These are phyloP conservation scores for Phyllostomus hastatus DNA, from an alignment of 2,113 vertebrate genomes.

Conservation along the genomic window DNA sequence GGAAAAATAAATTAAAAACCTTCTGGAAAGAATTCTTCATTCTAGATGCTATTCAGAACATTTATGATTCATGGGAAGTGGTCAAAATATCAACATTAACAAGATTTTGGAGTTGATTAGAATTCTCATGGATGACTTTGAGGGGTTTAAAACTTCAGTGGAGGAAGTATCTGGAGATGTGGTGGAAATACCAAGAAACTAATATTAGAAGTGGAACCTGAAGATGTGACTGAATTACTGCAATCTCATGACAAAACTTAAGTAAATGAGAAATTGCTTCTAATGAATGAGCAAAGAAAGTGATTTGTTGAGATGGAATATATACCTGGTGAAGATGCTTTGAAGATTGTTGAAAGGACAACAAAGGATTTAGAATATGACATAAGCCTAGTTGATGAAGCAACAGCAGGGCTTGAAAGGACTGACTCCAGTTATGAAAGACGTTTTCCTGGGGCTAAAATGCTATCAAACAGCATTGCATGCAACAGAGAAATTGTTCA, in stretches of 20 bases:
- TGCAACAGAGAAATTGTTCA: not conserved
- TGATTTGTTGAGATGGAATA: not conserved
- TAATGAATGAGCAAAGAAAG: not conserved
- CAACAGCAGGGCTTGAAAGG: not conserved
- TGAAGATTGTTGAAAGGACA: not conserved
- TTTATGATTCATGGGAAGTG: too few species aligned
- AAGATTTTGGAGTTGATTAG: too few species aligned
- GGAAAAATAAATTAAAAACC: too few species aligned
- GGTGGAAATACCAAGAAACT: too few species aligned
- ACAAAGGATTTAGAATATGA: not conserved
- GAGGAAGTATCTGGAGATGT: too few species aligned
- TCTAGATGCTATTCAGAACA: too few species aligned
- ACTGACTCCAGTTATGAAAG: not conserved
- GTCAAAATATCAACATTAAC: too few species aligned
- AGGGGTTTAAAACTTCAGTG: too few species aligned
- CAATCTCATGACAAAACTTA: not conserved
- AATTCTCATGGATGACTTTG: too few species aligned
- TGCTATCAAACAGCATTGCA: not conserved
- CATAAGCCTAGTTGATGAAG: not conserved
- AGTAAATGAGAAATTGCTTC: not conserved
- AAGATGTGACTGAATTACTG: not conserved
- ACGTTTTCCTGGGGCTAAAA: not conserved
- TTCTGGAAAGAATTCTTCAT: too few species aligned
- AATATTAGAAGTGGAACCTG: not conserved
- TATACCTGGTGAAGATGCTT: not conserved